These are phyloP conservation scores for Nannoperca australis DNA, from an alignment of 2,797 vertebrate genomes.

Conservation along the genomic window DNA sequence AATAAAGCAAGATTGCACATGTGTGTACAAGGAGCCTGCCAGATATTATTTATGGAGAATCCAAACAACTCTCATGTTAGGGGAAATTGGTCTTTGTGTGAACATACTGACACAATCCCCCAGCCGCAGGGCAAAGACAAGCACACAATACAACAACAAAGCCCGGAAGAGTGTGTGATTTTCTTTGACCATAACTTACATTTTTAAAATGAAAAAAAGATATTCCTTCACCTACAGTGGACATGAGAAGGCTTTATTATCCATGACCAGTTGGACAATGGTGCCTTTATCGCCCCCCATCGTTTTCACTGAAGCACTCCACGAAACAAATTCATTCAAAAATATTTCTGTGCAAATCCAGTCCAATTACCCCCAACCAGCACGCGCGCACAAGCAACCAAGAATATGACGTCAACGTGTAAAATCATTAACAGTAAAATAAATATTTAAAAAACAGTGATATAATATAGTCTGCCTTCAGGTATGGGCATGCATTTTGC, in stretches of 20 bases:
- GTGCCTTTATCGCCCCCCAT: constrained; percentile 73
- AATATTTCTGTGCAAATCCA: constrained; percentile 47
- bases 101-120: constrained; percentile 34
- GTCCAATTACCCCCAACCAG: neutral
- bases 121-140: constrained; percentile 14
- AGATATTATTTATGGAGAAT: constrained; percentile 61
- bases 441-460: neutral
- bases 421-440: neutral
- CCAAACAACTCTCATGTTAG: constrained; percentile 58
- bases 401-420: constrained; percentile 28
- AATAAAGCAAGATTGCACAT: constrained; percentile 40
- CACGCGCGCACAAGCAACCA: neutral
- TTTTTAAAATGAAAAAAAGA: constrained; percentile 20
- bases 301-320: constrained; percentile 47
- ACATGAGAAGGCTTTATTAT: constrained; percentile 39
- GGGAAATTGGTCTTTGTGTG: constrained; percentile 56
- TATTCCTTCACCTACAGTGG: constrained; percentile 29
- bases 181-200: constrained; percentile 8
- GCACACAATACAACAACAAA: constrained; percentile 14
- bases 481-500: neutral
- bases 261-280: constrained; percentile 43
- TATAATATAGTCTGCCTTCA: neutral
- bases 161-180: neutral
- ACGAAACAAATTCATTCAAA: constrained; percentile 64
- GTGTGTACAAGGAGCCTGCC: constrained; percentile 43